Evolutionary conservation across 2,113 vertebrate genomes (phyloP).

Genomic region (Scomber scombrus): DNA sequence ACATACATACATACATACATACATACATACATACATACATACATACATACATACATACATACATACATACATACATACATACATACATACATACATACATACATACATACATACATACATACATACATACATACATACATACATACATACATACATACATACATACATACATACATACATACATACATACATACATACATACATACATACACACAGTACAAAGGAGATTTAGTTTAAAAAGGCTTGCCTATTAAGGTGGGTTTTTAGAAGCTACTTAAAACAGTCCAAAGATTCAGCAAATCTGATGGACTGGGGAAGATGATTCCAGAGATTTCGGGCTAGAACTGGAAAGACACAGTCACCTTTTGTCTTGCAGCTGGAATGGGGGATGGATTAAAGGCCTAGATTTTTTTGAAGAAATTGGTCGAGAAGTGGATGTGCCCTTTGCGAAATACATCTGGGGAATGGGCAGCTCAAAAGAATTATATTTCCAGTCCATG

Average conservation of each 20-base stretch:
- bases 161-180: not conserved
- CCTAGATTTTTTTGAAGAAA: too few relatives aligned
- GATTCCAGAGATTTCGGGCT: too few relatives aligned
- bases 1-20: not conserved
- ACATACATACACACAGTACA: not conserved
- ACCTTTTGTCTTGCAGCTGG: too few relatives aligned
- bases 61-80: not conserved
- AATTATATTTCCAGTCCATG: conserved; percentile 24
- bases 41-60: not conserved
- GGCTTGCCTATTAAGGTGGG: too few relatives aligned
- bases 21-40: not conserved
- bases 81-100: not conserved
- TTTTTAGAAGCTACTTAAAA: too few relatives aligned
- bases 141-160: not conserved
- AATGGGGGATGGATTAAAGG: too few relatives aligned
- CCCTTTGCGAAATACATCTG: conserved; percentile 14
- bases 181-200: not conserved
- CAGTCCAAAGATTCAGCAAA: too few relatives aligned
- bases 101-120: not conserved
- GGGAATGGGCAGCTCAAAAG: not conserved
- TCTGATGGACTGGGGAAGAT: too few relatives aligned
- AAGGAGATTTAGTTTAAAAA: too few relatives aligned
- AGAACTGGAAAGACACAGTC: too few relatives aligned
- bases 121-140: not conserved
- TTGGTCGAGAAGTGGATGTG: too few relatives aligned